phyloP scores from a whole-genome alignment of 2,797 vertebrate species.

The Miichthys miiuy region DNA sequence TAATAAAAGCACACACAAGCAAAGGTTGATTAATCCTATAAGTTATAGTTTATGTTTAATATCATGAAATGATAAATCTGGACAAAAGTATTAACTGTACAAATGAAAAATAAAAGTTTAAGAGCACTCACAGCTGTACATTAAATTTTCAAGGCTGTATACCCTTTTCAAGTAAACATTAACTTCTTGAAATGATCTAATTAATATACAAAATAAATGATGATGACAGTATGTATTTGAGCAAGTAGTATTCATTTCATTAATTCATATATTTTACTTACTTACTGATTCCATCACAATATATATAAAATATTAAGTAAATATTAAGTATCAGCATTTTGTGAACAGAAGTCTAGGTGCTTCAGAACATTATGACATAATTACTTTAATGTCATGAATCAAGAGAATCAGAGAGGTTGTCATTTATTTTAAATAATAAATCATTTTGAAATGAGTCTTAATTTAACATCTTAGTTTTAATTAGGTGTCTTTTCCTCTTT shows the following conservation, averaged over 20 bases:
- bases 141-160: no score
- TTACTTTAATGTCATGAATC: conserved; percentile 24
- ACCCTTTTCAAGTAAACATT: background rate
- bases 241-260: no score
- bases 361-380: background rate
- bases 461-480: conserved; percentile 33
- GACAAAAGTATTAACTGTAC: background rate
- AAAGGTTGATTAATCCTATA: background rate
- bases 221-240: no score
- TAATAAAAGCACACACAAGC: no score
- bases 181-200: background rate
- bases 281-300: background rate
- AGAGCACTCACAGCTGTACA: background rate
- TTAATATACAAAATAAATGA: background rate
- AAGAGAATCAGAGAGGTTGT: background rate
- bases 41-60: background rate
- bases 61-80: background rate
- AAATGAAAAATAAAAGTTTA: background rate
- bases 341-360: background rate
- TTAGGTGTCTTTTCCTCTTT: conserved; percentile 7
- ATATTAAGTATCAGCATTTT: background rate
- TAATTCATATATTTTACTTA: background rate
- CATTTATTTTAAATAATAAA: conserved; percentile 26
- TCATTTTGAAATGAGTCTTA: conserved; percentile 15
- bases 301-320: no score